These are phyloP conservation scores for Rhyzopertha dominica DNA, from an alignment of 1,140 invertebrate genomes.

Conservation along the genomic window DNA sequence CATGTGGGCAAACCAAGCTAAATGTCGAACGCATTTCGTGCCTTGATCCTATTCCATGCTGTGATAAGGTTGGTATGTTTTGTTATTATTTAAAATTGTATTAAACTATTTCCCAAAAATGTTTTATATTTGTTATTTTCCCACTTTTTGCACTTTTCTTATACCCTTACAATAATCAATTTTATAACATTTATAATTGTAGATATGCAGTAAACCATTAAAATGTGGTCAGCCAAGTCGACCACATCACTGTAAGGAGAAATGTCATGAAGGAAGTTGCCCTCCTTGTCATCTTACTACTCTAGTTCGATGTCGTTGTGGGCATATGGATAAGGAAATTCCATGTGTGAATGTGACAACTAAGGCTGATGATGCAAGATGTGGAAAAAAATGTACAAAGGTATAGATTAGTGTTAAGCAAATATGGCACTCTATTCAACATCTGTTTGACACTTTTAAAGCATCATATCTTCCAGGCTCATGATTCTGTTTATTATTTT, in stretches of 20 bases:
- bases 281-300: slow-evolving; percentile 75
- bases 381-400: slow-evolving; percentile 85
- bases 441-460: no score
- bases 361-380: slow-evolving; percentile 67
- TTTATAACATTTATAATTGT: no score
- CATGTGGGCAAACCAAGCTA: slow-evolving; percentile 71
- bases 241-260: slow-evolving; percentile 63
- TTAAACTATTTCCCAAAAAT: no score
- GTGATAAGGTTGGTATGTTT: slow-evolving; percentile 54
- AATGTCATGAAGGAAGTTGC: slow-evolving; percentile 77
- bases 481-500: no score
- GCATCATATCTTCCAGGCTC: no score
- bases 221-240: slow-evolving; percentile 69
- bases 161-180: background rate
- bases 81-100: no score
- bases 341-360: slow-evolving; percentile 68
- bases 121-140: background rate
- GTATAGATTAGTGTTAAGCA: slow-evolving; percentile 46
- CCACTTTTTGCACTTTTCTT: background rate
- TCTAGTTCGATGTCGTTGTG: slow-evolving; percentile 82
- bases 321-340: slow-evolving; percentile 77
- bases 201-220: slow-evolving; percentile 70
- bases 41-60: slow-evolving; percentile 80
- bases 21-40: slow-evolving; percentile 60
- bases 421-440: no score